Conservation (phyloP, 2,888 invertebrate genomes). For the Bursaphelenchus okinawaensis region DNA sequence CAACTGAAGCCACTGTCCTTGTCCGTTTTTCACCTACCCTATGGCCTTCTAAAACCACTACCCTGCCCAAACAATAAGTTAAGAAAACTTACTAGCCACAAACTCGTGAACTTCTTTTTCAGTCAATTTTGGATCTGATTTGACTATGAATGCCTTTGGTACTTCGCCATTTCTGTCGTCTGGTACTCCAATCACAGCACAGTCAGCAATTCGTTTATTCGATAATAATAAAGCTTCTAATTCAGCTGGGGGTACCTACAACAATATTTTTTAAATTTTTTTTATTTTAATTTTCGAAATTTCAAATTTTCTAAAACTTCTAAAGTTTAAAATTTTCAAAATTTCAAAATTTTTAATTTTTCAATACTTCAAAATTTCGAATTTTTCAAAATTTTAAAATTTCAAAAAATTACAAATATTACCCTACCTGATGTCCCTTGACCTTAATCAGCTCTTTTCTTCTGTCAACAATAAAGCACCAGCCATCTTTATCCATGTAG, state of each 20-base stretch:
- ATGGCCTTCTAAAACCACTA: too few species aligned
- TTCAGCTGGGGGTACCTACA: slow-evolving; percentile 84
- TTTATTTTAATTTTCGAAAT: too few species aligned
- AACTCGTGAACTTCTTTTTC: slow-evolving; percentile 24
- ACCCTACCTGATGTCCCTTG: slow-evolving; percentile 41
- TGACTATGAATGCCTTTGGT: slow-evolving; percentile 56
- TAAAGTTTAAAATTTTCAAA: too few species aligned
- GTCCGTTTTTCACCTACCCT: too few species aligned
- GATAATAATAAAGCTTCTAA: slow-evolving; percentile 73
- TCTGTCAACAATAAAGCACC: slow-evolving; percentile 48
- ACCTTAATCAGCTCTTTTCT: slow-evolving; percentile 54
- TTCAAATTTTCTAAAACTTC: too few species aligned
- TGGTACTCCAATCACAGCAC: slow-evolving; percentile 74
- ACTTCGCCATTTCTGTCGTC: slow-evolving; percentile 62
- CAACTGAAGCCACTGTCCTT: too few species aligned
- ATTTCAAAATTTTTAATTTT: too few species aligned
- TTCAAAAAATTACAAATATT: too few species aligned
- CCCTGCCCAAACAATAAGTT: too few species aligned
- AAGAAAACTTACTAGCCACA: slow-evolving; percentile 21
- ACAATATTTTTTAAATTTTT: too few species aligned
- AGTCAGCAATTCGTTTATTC: slow-evolving; percentile 71
- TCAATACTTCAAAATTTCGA: too few species aligned
- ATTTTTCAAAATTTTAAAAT: too few species aligned
- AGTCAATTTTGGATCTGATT: slow-evolving; percentile 16
- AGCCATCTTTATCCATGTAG: slow-evolving; percentile 25